Evolutionary conservation across 37 sponge, comb jelly and placozoan species (phyloP).

Genomic region (Dysidea cf. avara): DNA sequence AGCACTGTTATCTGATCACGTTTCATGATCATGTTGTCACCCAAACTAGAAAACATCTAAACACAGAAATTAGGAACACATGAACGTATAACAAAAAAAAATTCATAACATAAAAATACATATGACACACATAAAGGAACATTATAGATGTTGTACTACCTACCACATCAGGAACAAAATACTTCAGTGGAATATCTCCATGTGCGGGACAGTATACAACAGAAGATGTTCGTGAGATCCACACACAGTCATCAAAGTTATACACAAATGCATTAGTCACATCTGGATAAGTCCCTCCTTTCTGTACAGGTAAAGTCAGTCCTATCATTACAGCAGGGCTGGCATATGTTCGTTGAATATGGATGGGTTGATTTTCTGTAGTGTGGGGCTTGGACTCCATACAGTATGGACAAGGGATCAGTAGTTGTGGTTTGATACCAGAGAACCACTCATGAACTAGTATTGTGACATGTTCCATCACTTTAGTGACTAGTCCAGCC

Average conservation of each 20-base stretch:
- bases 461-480: conserved; percentile 46
- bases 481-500: conserved; percentile 69
- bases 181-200: conserved; percentile 47
- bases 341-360: not conserved
- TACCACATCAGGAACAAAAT: conserved; percentile 80
- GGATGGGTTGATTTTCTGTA: not conserved
- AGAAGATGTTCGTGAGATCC: conserved; percentile 28
- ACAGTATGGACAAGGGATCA: not conserved
- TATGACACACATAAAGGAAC: not conserved
- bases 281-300: not conserved
- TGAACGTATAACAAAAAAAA: not conserved
- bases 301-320: not conserved
- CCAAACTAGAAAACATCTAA: conserved; percentile 57
- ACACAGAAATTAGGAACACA: not conserved
- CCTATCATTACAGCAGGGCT: not conserved
- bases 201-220: conserved; percentile 65
- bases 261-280: not conserved
- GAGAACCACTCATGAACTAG: conserved; percentile 78
- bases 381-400: not conserved
- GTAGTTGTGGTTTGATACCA: conserved; percentile 21
- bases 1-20: conserved; percentile 16
- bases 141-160: conserved; percentile 4
- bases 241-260: conserved; percentile 61
- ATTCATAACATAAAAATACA: not conserved
- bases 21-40: conserved; percentile 38